Conservation (phyloP, 2,113 vertebrate genomes). For the Butorides virescens region DNA sequence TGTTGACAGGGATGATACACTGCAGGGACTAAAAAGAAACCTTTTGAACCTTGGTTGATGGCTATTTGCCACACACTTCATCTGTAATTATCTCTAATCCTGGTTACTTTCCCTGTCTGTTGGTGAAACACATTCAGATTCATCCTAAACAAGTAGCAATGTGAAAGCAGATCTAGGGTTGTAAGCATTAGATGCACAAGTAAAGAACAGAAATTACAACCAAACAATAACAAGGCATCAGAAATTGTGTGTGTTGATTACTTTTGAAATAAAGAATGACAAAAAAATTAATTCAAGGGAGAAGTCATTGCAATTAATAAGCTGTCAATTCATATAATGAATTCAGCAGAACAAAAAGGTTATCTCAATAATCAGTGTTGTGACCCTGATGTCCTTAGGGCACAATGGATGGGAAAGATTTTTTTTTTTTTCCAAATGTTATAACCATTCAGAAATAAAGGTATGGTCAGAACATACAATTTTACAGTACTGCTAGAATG, state of each 20-base stretch:
- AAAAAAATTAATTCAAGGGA: conserved; percentile 63
- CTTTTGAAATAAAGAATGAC: conserved; percentile 51
- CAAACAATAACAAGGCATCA: not conserved
- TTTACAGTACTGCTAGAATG: not conserved
- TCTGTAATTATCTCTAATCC: conserved; percentile 25
- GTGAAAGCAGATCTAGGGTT: not conserved
- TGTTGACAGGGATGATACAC: not conserved
- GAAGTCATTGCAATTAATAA: conserved; percentile 50
- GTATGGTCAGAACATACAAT: not conserved
- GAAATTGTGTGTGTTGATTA: not conserved
- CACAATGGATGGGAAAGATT: not conserved
- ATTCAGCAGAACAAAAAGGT: conserved; percentile 29
- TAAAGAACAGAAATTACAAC: not conserved
- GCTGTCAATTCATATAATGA: conserved; percentile 20
- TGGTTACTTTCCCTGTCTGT: not conserved
- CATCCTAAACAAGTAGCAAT: not conserved
- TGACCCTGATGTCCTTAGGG: conserved; percentile 20
- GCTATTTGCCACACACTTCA: not conserved
- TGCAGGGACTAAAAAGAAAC: conserved; percentile 6
- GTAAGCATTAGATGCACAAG: not conserved
- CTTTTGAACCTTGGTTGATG: not conserved
- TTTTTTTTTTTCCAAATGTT: not conserved
- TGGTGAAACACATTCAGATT: not conserved
- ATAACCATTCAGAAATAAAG: conserved; percentile 7
- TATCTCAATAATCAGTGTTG: conserved; percentile 14